These are phyloP conservation scores for Mizuhopecten yessoensis DNA, from an alignment of 1,140 invertebrate species.

Conservation along the genomic window DNA sequence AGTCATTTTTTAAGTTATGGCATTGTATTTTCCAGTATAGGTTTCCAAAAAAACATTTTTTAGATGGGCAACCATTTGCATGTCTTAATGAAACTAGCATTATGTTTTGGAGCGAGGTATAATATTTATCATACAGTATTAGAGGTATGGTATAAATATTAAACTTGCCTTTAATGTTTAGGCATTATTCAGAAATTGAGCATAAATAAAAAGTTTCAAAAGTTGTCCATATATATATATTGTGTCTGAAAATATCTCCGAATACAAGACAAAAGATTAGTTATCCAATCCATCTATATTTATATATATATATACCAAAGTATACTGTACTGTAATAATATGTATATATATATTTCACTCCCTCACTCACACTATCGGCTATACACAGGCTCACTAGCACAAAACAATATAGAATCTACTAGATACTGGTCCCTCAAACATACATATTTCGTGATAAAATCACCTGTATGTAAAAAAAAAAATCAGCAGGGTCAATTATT, in stretches of 20 bases:
- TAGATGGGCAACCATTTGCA: neutral
- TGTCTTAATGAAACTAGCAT: neutral
- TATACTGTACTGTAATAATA: conserved; percentile 21
- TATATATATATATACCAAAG: conserved; percentile 35
- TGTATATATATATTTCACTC: conserved; percentile 41
- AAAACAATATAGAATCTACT: conserved; percentile 55
- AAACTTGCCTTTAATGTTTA: conserved; percentile 5
- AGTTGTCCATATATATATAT: conserved; percentile 32
- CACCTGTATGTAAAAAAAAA: neutral
- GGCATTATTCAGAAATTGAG: conserved; percentile 38
- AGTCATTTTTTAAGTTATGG: neutral
- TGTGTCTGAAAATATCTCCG: conserved; percentile 38
- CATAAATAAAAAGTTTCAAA: conserved; percentile 36
- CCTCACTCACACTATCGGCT: conserved; percentile 47
- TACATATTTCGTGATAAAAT: neutral
- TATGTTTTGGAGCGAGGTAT: conserved; percentile 37
- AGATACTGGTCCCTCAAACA: conserved; percentile 25
- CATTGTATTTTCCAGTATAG: neutral
- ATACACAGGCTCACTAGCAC: conserved; percentile 59
- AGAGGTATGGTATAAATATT: conserved; percentile 39
- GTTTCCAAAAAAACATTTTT: neutral
- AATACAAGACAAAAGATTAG: conserved; percentile 23
- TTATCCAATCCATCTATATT: neutral
- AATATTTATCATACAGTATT: neutral
- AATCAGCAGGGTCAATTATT: conserved; percentile 38